Evolutionary conservation across 2,888 invertebrate species (phyloP), one percentile per base, ranked within the genome.

Genomic region (Pseudeuparius sepicola): DNA sequence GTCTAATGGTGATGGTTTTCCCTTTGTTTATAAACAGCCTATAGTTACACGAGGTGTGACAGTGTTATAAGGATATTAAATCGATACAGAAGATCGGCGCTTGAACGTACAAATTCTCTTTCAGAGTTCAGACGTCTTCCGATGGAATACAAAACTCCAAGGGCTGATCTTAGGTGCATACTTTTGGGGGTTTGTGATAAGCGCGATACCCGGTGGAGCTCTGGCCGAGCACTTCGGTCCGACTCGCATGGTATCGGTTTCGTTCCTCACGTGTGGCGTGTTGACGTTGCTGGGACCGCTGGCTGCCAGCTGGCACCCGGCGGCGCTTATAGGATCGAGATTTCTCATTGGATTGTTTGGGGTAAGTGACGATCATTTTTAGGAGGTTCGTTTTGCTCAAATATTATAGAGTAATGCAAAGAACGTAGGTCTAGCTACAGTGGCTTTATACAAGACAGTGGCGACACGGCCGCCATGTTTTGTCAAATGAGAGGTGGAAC

Each of bases 101-200:
- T n/a, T n/a, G n/a, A n/a, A n/a, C n/a, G n/a, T n/a, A n/a, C n/a
- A n/a, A n/a, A n/a, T n/a, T n/a, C n/a, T n/a, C n/a, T n/a, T n/a
- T n/a, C n/a, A n/a, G n/a, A n/a, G n/a, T n/a, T n/a, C n/a, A n/a
- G n/a, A n/a, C n/a, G n/a, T n/a, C n/a, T n/a, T n/a, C 40, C 53
- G 64, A 37, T 80, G 80, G 80, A 65, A 67, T 12, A 55, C 65
- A 15, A 65, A 68, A 28, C 68, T 74, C 45, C 78, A 80, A 56
- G 76, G 75, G 1, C 52, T 71, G 17, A 68, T 80, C 6, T 56
- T 80, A 14, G 78, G 78, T 1, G 66, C 77, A 0, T 80, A 75
- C 48, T 80, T 78, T 53, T 79, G 78, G 72, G 76, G 78, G 17
- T 79, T 78, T 45, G 71, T 75, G 10, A 47, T 76, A 15, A 75